These are phyloP conservation scores for Microctonus aethiopoides DNA, from an alignment of 2,888 invertebrate genomes.

Conservation along the genomic window DNA sequence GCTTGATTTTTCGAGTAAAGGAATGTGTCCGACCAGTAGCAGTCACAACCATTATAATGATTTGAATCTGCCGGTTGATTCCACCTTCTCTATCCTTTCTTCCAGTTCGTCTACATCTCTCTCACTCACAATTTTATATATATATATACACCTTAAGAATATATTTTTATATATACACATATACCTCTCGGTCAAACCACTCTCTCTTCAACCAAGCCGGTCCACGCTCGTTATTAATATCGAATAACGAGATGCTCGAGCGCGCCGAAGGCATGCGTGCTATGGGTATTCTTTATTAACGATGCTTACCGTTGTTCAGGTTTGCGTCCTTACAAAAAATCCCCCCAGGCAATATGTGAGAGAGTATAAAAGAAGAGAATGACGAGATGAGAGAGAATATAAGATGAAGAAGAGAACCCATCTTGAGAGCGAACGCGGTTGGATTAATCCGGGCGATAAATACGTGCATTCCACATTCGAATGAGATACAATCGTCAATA, in stretches of 20 bases:
- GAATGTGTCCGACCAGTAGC: conserved; percentile 45
- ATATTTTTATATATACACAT: neutral
- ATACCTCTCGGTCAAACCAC: conserved; percentile 30
- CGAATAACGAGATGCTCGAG: conserved; percentile 64
- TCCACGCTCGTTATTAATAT: conserved; percentile 64
- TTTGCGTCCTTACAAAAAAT: conserved; percentile 43
- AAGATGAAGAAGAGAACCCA: neutral
- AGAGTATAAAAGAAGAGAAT: neutral
- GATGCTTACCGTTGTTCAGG: conserved; percentile 52
- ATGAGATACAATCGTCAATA: conserved; percentile 31
- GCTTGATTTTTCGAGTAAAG: conserved; percentile 24
- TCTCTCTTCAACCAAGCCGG: conserved; percentile 16
- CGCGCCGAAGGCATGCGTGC: conserved; percentile 57
- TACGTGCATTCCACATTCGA: conserved; percentile 23
- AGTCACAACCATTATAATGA: conserved; percentile 63
- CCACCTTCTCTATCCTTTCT: conserved; percentile 10
- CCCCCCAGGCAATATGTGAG: conserved; percentile 13
- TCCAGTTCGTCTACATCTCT: conserved; percentile 22
- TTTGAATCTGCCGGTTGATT: conserved; percentile 54
- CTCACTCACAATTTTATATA: conserved; percentile 23
- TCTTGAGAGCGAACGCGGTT: neutral
- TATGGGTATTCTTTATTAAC: conserved; percentile 65
- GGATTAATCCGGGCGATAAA: conserved; percentile 31
- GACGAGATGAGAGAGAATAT: conserved; percentile 7
- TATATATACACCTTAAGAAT: neutral